Evolutionary conservation across 2,888 invertebrate genomes (phyloP).

Genomic region (Bibio marci): DNA sequence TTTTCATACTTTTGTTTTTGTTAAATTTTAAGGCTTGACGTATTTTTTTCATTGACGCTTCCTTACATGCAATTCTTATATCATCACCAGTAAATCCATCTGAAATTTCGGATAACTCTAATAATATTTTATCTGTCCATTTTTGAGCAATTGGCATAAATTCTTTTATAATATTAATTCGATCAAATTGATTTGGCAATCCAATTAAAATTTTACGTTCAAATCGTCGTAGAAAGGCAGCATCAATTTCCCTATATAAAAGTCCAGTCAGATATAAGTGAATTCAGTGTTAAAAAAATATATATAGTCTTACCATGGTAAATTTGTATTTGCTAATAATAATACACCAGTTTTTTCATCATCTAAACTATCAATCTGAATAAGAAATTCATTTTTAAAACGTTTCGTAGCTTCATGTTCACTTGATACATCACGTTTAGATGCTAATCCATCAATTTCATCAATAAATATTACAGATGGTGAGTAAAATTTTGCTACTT

Average conservation of each 20-base stretch:
- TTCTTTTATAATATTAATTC: conserved; percentile 49
- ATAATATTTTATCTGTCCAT: conserved; percentile 26
- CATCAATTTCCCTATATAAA: conserved; percentile 59
- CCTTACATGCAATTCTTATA: conserved; percentile 71
- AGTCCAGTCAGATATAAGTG: conserved; percentile 4
- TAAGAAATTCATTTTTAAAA: conserved; percentile 75
- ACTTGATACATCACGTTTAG: conserved; percentile 39
- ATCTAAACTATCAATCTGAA: conserved; percentile 66
- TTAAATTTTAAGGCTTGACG: conserved; percentile 30
- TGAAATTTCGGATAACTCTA: conserved; percentile 36
- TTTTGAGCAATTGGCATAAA: conserved; percentile 32
- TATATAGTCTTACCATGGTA: conserved; percentile 58
- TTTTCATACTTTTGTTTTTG: background rate
- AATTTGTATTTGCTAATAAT: conserved; percentile 74
- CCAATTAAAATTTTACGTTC: conserved; percentile 75
- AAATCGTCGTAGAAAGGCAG: conserved; percentile 69
- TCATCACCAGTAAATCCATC: conserved; percentile 79
- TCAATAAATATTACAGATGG: conserved; percentile 88
- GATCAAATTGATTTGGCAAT: conserved; percentile 48
- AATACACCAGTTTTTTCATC: conserved; percentile 48
- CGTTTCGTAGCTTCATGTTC: conserved; percentile 78
- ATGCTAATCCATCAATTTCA: conserved; percentile 75
- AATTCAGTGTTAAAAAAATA: too few species aligned
- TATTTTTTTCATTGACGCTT: conserved; percentile 68
- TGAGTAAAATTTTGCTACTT: conserved; percentile 66